Evolutionary conservation across 2,113 vertebrate genomes (phyloP), one percentile per base, ranked within the genome.

Genomic region (Aphyosemion australe): DNA sequence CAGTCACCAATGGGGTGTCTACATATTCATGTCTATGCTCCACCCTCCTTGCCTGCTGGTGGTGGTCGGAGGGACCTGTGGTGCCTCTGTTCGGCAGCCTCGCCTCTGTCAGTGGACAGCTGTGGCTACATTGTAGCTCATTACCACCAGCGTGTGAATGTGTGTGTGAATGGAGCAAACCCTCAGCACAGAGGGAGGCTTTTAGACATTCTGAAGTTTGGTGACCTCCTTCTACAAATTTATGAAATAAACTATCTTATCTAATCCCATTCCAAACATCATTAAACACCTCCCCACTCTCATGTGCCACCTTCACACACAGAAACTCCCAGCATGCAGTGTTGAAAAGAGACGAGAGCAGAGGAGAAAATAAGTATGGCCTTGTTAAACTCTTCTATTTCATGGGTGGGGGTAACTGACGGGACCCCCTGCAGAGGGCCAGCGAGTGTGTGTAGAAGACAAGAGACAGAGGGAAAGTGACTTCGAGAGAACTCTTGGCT

Each of bases 401-500:
- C 7, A 59, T 43, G 45, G 62, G 48, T 51, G 72, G 65, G 60
- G 80, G 63, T 71, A 50, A 51, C 62, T 47, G 48, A 70, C 74
- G 54, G 71, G 71, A 83, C 80, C 80, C 73, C 84, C 78, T 59
- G 71, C 74, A 49, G 82, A 69, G 80, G 62, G 55, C 15, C 51
- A 62, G 69, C 62, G 53, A 34, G 61, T 52, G 70, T 56, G 20
- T 43, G 50, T 74, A 63, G 69, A 48, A 65, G 41, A 65, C 37
- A 34, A 63, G 52, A 66, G 13, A 61, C 73, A 61, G 46, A 72
- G 54, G 53, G 26, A 78, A 75, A 84, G 82, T 83, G 75, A 85
- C 84, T 87, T 62, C 21, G 37, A 76, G 72, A 78, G 79, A 56
- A 84, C 72, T 11, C 74, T 74, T 41, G 37, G 72, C 68, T 84